Conservation (phyloP, 2,797 vertebrate species). For the Coluber constrictor region DNA sequence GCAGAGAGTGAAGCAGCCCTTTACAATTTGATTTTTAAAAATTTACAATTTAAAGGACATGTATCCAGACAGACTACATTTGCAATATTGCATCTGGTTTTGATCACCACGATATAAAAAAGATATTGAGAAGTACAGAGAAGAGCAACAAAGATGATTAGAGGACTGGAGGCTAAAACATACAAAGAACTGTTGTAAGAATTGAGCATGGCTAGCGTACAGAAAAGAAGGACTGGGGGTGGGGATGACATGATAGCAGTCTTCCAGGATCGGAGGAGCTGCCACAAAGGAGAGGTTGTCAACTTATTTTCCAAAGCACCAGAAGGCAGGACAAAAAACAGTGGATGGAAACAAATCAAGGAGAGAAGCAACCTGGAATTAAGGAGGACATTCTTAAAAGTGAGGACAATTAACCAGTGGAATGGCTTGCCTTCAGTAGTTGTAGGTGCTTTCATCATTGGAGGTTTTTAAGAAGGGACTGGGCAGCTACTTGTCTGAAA, state of each 20-base stretch:
- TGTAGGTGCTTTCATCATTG: no score
- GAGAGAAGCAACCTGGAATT: no score
- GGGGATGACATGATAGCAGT: no score
- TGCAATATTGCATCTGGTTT: neutral
- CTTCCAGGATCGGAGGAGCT: no score
- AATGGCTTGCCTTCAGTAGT: fast-evolving
- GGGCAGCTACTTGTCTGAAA: no score
- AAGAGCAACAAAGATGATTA: neutral
- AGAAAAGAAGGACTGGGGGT: no score
- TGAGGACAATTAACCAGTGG: no score
- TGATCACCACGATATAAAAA: neutral
- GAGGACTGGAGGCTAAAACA: neutral
- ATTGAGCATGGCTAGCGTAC: neutral
- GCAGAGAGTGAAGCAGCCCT: conserved; percentile 20
- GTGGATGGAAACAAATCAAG: no score
- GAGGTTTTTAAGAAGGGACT: no score
- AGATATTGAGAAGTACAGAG: neutral
- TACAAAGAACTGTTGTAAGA: neutral
- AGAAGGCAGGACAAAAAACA: no score
- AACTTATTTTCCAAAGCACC: no score
- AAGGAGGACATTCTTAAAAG: no score
- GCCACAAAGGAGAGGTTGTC: fast-evolving
- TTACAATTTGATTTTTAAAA: neutral
- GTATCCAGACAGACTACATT: neutral
- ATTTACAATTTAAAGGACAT: neutral